A percentile compares a stretch with the other conserved stretches of the same genome.
Evolutionary conservation across 1,140 invertebrate genomes (phyloP).

Genomic region (Anastatus disparis): DNA sequence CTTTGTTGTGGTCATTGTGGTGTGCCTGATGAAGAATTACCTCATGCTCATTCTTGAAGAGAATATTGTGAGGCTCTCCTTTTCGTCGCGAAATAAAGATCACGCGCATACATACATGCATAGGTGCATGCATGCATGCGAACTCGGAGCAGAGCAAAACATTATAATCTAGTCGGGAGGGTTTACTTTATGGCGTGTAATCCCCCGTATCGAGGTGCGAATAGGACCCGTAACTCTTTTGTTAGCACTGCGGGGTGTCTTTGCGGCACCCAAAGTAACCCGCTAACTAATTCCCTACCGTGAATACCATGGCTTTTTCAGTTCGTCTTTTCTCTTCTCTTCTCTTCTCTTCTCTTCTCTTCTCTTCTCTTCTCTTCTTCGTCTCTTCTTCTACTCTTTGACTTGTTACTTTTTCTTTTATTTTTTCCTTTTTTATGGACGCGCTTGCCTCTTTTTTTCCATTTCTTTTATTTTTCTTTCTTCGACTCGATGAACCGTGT

Average conservation of each 20-base stretch:
- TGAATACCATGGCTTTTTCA: conserved; percentile 51
- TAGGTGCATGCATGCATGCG: conserved; percentile 27
- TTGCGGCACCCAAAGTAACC: conserved; percentile 54
- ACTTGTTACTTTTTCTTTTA: no score
- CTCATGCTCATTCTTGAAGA: conserved; percentile 10
- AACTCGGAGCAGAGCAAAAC: conserved; percentile 53
- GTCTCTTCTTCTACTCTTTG: no score
- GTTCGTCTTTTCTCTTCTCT: conserved; percentile 26
- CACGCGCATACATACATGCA: conserved; percentile 19
- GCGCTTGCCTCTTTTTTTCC: no score
- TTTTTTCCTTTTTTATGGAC: no score
- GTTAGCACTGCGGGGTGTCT: conserved; percentile 62
- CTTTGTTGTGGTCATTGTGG: no score
- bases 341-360: conserved; percentile 12
- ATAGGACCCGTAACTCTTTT: conserved; percentile 64
- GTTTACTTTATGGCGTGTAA: conserved; percentile 66
- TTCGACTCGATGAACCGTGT: no score
- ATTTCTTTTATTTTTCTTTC: no score
- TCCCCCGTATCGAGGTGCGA: conserved; percentile 64
- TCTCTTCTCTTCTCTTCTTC: background rate
- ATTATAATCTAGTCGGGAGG: conserved; percentile 61
- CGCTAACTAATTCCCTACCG: conserved; percentile 59
- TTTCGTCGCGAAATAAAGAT: conserved; percentile 37
- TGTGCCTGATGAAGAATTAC: conserved; percentile 44
- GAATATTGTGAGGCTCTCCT: background rate